Evolutionary conservation across 2,113 vertebrate genomes (phyloP).

Genomic region (Myrmophylax atrothorax): DNA sequence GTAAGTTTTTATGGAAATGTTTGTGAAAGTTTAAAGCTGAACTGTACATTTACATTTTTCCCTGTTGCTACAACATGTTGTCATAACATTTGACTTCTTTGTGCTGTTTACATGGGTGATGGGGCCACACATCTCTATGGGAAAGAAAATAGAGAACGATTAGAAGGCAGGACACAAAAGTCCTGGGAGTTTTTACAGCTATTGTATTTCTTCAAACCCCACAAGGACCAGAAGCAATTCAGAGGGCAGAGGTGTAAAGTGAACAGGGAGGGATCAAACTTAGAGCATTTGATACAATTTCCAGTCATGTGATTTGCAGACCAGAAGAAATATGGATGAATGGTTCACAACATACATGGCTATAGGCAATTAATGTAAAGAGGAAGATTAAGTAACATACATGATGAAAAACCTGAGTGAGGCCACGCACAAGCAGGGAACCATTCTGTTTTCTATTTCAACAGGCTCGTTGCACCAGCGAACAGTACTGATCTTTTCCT

Average conservation of each 20-base stretch:
- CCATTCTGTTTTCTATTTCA: not conserved
- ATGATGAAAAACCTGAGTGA: not conserved
- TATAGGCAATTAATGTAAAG: not conserved
- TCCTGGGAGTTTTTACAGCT: not conserved
- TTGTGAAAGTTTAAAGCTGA: not conserved
- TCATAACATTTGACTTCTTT: not conserved
- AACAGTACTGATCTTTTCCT: not conserved
- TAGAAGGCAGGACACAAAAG: not conserved
- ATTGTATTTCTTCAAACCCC: not conserved
- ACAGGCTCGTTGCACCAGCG: not conserved
- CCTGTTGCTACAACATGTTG: not conserved
- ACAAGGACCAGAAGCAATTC: not conserved
- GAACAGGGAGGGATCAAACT: not conserved
- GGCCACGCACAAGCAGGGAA: not conserved
- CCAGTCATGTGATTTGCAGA: not conserved
- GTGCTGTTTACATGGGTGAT: not conserved
- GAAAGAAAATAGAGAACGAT: not conserved
- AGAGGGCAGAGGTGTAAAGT: not conserved
- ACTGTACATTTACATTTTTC: not conserved
- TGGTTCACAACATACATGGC: rapidly evolving
- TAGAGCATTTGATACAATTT: not conserved
- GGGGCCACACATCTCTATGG: not conserved
- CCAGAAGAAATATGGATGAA: not conserved
- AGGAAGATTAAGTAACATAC: not conserved
- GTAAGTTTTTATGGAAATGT: not conserved